phyloP scores from a whole-genome alignment of 2,888 invertebrate genomes.

The Notocelia uddmanniana region DNA sequence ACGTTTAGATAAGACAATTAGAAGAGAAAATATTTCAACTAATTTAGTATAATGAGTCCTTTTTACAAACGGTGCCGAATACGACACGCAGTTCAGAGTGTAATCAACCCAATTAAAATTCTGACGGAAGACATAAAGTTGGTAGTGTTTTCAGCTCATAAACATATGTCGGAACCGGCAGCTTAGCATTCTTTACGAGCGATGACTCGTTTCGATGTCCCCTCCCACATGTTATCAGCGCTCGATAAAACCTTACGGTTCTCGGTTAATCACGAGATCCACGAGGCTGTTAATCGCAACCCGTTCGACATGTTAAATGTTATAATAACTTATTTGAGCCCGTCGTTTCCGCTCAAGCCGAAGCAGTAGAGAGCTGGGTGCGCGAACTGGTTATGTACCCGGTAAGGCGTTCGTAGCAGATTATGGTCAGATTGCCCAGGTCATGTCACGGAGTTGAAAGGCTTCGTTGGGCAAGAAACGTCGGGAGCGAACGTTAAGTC shows the following conservation, averaged over 20 bases:
- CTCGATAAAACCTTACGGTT: constrained; percentile 62
- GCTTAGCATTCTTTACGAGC: constrained; percentile 38
- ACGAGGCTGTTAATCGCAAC: constrained; percentile 31
- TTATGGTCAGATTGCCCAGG: constrained; percentile 45
- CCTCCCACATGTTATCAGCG: constrained; percentile 49
- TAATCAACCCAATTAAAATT: constrained; percentile 34
- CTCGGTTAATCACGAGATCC: constrained; percentile 61
- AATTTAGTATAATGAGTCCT: constrained; percentile 24
- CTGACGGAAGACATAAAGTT: constrained; percentile 41
- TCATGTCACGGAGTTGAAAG: constrained; percentile 43
- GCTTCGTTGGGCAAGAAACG: neutral
- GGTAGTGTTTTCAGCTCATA: constrained; percentile 31
- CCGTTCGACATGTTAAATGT: constrained; percentile 34
- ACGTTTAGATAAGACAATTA: constrained; percentile 30
- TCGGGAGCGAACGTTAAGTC: neutral
- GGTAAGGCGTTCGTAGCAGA: constrained; percentile 32
- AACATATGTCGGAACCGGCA: constrained; percentile 32
- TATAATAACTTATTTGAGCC: constrained; percentile 36
- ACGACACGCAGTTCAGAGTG: constrained; percentile 11
- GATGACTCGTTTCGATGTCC: constrained; percentile 38
- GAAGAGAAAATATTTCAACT: constrained; percentile 23
- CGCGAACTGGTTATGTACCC: constrained; percentile 46
- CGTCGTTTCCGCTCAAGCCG: constrained; percentile 12
- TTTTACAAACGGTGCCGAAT: constrained; percentile 19
- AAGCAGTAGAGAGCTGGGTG: constrained; percentile 3